Percentiles rank a stretch among this genome's conserved stretches.
Evolutionary conservation across 2,888 invertebrate genomes (phyloP).

Genomic region (Heteromyza rotundicornis): DNA sequence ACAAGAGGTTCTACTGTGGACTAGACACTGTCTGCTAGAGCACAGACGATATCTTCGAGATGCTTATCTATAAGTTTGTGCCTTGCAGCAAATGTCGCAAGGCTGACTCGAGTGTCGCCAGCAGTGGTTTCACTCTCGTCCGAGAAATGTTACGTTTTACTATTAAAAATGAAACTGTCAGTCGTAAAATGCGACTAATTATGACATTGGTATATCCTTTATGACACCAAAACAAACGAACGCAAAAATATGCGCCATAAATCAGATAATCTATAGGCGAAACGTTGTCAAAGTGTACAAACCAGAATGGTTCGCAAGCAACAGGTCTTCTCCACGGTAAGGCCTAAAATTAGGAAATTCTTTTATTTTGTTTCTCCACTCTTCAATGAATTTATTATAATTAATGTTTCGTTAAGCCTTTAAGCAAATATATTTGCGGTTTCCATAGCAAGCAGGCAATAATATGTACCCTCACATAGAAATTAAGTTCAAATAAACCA

Average conservation of each 20-base stretch:
- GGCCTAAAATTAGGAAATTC: neutral
- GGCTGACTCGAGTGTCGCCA: neutral
- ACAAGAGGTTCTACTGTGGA: neutral
- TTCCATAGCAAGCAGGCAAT: conserved; percentile 3
- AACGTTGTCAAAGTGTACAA: too few relatives aligned
- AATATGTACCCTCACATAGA: neutral
- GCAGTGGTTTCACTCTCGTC: conserved; percentile 9
- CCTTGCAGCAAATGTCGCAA: neutral
- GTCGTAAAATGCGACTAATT: conserved; percentile 31
- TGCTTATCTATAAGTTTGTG: conserved; percentile 9
- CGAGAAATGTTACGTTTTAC: too few relatives aligned
- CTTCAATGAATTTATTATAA: neutral
- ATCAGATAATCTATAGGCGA: too few relatives aligned
- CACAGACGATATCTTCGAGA: neutral
- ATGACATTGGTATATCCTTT: conserved; percentile 25
- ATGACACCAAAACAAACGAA: conserved; percentile 4
- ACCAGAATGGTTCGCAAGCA: too few relatives aligned
- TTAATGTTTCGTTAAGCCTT: neutral
- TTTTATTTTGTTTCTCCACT: too few relatives aligned
- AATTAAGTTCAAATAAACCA: conserved; percentile 22
- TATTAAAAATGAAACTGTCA: conserved; percentile 26
- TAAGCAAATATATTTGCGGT: conserved; percentile 17
- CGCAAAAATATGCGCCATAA: neutral
- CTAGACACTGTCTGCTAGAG: neutral
- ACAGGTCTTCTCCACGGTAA: too few relatives aligned